A percentile compares a stretch with the other conserved stretches of the same genome.
Conservation (phyloP, 2,797 vertebrate genomes). For the Melanotaenia trifasciata region DNA sequence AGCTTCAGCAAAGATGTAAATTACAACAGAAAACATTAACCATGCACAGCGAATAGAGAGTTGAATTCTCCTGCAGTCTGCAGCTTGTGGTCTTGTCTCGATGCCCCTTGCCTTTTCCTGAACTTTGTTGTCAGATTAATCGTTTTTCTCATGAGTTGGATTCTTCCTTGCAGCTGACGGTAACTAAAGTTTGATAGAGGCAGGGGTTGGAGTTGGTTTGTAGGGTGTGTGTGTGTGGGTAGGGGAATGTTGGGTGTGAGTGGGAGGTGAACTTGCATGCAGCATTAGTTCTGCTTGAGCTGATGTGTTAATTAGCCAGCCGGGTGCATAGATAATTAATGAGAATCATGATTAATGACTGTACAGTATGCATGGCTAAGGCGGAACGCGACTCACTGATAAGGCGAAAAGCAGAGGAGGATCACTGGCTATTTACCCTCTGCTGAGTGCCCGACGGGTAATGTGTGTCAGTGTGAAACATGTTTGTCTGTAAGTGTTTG, state of each 20-base stretch:
- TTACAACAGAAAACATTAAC: conserved; percentile 33
- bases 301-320: conserved; percentile 86
- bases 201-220: conserved; percentile 27
- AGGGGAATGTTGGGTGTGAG: conserved; percentile 56
- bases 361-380: conserved; percentile 73
- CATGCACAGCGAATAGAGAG: neutral
- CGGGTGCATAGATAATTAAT: conserved; percentile 83
- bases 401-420: conserved; percentile 66
- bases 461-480: conserved; percentile 7
- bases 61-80: conserved; percentile 14
- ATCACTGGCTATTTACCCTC: conserved; percentile 67
- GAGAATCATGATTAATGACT: conserved; percentile 85
- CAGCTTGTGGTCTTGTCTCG: neutral
- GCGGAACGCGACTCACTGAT: conserved; percentile 66
- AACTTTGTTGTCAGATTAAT: conserved; percentile 35
- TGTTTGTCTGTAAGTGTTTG: conserved; percentile 43
- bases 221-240: conserved; percentile 21
- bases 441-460: conserved; percentile 41
- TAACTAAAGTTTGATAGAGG: conserved; percentile 40
- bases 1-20: conserved; percentile 16
- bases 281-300: conserved; percentile 82
- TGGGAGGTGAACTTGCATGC: conserved; percentile 76
- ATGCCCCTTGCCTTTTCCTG: neutral
- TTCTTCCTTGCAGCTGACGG: conserved; percentile 21
- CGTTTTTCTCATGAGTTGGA: conserved; percentile 1